Base-by-base conservation (phyloP, 2,113 vertebrate species). In the Bubo scandiacus region DNA sequence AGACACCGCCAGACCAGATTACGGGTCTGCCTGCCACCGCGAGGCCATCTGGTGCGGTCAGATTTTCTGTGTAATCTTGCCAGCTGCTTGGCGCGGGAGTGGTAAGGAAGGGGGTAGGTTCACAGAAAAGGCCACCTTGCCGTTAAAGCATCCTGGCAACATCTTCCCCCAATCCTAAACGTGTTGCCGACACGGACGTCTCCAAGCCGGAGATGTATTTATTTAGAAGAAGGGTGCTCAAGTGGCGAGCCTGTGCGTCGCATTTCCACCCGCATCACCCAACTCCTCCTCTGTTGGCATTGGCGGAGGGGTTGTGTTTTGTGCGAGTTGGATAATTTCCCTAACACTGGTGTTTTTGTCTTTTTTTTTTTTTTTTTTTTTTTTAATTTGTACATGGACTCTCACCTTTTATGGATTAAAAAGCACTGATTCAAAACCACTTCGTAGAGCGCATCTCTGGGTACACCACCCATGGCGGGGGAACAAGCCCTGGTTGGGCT, bases 321-420 rank as follows among this genome's bases (percentile, higher is more conserved):
- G 70, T 59, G 83, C 4, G 21, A 34, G 36, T 30, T 36, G 73
- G 78, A 26, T 71, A 0, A 49, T 75, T 58, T 45, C 84, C 77
- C 77, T 77, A 34, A 89, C 45, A 36, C 23, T 8, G 1, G 25
- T 79, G 68, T 30, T 0, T 70, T 91, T 47, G 4, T 38, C 59
- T 30, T 36, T 42, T 21, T 20, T 12, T 59, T n/a, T 36, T 36
- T 59, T n/a, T 36, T 36, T 36, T 30, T 42, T 20, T 21, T 73
- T 86, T 82, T 92, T 70, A 62, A 87, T 92, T 95, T 97, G 94
- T 96, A 96, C 34, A 0, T 84, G 80, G 82, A 88, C n/a, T 82
- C 87, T 95, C 92, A 93, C 77, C 94, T 94, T 94, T 95, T 88
- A 10, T 72, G 81, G 86, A 97, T 97, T 97, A 97, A 96, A 97